These are phyloP conservation scores for Tolmerus cingulatus DNA, from an alignment of 2,888 invertebrate genomes.

Conservation along the genomic window DNA sequence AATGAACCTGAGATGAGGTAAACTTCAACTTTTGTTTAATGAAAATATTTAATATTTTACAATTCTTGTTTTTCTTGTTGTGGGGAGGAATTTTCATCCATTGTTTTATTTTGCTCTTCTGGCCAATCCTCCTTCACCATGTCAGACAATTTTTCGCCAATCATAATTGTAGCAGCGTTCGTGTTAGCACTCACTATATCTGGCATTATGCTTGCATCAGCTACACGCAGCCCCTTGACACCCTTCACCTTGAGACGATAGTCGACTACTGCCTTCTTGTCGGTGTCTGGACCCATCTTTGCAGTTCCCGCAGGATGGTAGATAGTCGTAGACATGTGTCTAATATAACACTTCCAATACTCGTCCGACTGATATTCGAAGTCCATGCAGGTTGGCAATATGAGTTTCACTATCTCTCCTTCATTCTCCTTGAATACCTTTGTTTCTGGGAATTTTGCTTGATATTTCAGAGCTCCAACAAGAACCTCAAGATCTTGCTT, in stretches of 20 bases:
- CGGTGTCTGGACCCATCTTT: constrained; percentile 68
- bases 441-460: constrained; percentile 62
- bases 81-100: background rate
- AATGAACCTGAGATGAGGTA: background rate
- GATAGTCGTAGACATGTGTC: constrained; percentile 79
- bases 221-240: constrained; percentile 67
- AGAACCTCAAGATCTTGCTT: constrained; percentile 66
- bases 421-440: constrained; percentile 59
- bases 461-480: constrained; percentile 61
- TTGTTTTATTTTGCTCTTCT: background rate
- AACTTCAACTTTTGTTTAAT: background rate
- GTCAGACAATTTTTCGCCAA: constrained; percentile 72
- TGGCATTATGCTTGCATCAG: constrained; percentile 75
- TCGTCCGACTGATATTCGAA: constrained; percentile 67
- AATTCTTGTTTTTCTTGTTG: background rate
- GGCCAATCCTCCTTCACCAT: constrained; percentile 69
- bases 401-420: constrained; percentile 51
- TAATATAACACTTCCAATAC: constrained; percentile 85
- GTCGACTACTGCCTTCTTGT: constrained; percentile 67
- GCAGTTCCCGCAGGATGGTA: constrained; percentile 76
- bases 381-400: constrained; percentile 52
- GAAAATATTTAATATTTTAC: background rate
- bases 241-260: constrained; percentile 67
- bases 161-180: constrained; percentile 71
- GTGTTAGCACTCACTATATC: constrained; percentile 70